phyloP scores from a whole-genome alignment of 2,113 vertebrate genomes.

The Antidorcas marsupialis region DNA sequence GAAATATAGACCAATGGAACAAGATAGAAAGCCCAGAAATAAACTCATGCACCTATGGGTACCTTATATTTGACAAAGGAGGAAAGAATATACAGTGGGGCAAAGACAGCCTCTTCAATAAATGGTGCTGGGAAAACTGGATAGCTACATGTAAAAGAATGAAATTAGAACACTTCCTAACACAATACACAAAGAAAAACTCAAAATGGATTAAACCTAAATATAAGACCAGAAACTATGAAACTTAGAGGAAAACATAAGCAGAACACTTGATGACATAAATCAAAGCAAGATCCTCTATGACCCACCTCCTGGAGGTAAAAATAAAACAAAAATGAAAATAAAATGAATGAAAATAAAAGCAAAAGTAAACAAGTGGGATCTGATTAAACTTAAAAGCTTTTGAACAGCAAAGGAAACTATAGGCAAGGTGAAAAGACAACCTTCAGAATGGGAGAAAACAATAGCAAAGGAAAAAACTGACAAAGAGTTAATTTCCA shows the following conservation, averaged over 20 bases:
- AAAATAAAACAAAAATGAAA: no score
- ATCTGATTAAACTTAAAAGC: background rate
- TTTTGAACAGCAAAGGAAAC: background rate
- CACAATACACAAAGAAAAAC: background rate
- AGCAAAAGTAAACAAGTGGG: background rate
- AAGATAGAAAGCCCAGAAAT: background rate
- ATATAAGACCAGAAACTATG: background rate
- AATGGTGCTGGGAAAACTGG: background rate
- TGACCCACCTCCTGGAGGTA: background rate
- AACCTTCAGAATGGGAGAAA: background rate
- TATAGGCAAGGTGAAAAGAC: background rate
- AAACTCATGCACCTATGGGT: background rate
- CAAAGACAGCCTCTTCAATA: background rate
- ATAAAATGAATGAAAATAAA: background rate
- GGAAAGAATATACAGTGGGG: background rate
- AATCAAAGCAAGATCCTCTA: background rate
- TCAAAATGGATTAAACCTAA: background rate
- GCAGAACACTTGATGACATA: background rate
- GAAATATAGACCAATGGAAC: background rate
- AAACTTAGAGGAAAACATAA: background rate
- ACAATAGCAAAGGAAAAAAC: background rate
- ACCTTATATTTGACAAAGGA: background rate
- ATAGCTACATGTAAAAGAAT: background rate
- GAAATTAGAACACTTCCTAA: background rate
- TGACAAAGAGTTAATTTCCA: background rate